Evolutionary conservation across 2,113 vertebrate species (phyloP), one percentile per base, ranked within the genome.

Genomic region (Tragelaphus imberbis): DNA sequence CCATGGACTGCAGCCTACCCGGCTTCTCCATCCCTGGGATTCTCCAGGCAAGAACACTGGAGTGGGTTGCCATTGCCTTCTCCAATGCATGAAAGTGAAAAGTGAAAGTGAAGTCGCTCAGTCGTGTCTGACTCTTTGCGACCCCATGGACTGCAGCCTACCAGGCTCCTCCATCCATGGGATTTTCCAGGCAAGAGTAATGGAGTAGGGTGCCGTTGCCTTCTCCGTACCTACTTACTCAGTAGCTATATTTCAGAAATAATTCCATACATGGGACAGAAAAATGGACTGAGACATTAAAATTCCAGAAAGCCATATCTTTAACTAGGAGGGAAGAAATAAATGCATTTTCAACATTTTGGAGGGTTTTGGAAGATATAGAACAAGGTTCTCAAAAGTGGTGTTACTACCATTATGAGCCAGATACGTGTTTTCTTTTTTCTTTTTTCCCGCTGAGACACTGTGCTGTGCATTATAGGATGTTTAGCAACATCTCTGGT

Each of bases 391-490:
- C 55, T 96, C 28, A 63, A 68, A 4, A 84, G 27, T 9, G 30
- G 3, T 14, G 4, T 19, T 25, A 19, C 21, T 53, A 8, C 25
- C 25, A 23, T 88, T 88, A 59, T 2, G 12, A 10, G 0, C 1
- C n/a, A 84, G 27, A 15, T 30, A 65, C 25, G 2, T 10, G 47
- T 3, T 15, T 12, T 28, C 49, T 0, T 25, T 16, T 55, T 13
- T 12, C 1, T 49, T 49, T 28, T 28, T 8, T 49, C 2, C 28
- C n/a, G 4, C 12, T 8, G 10, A 58, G 6, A 4, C 5, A 0
- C 27, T 58, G 2, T 56, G 14, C 21, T 84, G 2, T 36, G 8
- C 1, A 1, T 23, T n/a, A 16, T 58, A 82, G 1, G 7, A 82
- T 44, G 19, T 33, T 81, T 10, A 58, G 25, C 47, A 53, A 1